These are phyloP conservation scores for Fulica atra DNA, from an alignment of 2,113 vertebrate genomes.

Conservation along the genomic window DNA sequence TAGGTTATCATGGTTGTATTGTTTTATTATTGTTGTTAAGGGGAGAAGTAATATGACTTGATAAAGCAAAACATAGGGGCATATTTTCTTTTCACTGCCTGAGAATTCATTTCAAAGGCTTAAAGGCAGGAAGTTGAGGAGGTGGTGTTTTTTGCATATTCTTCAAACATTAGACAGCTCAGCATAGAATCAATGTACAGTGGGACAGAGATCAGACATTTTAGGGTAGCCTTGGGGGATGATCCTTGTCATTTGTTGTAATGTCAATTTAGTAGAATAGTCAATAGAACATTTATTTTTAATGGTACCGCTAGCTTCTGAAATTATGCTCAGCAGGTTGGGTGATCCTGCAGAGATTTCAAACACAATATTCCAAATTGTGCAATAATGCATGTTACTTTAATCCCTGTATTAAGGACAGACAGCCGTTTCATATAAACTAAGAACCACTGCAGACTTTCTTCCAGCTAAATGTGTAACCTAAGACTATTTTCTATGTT, in stretches of 20 bases:
- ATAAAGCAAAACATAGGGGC: neutral
- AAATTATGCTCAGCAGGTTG: constrained; percentile 15
- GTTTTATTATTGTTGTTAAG: constrained; percentile 25
- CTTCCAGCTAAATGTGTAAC: neutral
- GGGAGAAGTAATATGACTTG: neutral
- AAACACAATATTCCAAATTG: neutral
- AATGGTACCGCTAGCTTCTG: neutral
- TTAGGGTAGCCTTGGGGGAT: neutral
- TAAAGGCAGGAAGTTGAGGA: neutral
- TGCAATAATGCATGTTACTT: neutral
- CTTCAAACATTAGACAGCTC: neutral
- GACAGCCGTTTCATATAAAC: neutral
- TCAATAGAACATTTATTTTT: constrained; percentile 3
- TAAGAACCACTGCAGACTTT: neutral
- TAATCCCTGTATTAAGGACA: neutral
- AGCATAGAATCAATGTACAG: neutral
- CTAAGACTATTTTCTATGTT: neutral
- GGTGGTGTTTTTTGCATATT: neutral
- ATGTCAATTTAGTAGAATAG: neutral
- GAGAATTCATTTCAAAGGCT: neutral
- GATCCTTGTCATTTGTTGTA: neutral
- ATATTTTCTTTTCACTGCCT: neutral
- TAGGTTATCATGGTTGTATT: neutral
- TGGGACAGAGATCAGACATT: neutral
- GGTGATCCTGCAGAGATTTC: neutral